These are phyloP conservation scores for Nephrotoma flavescens DNA, from an alignment of 2,888 invertebrate species.

Conservation along the genomic window DNA sequence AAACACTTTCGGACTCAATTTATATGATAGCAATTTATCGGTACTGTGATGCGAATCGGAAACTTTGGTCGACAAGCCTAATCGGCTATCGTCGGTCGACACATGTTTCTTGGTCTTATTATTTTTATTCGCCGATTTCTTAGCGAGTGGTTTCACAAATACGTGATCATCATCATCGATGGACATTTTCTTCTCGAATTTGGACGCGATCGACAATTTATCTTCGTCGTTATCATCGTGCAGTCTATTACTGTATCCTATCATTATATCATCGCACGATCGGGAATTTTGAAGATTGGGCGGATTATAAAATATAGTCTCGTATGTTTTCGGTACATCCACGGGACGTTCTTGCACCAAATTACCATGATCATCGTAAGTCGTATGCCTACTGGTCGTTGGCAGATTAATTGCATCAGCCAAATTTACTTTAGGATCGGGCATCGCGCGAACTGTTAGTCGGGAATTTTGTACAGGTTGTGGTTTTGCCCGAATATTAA, in stretches of 20 bases:
- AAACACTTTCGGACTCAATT: constrained; percentile 52
- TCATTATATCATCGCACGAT: constrained; percentile 42
- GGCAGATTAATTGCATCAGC: constrained; percentile 8
- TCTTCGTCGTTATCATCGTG: not conserved
- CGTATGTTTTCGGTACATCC: constrained; percentile 26
- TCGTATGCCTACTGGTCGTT: not conserved
- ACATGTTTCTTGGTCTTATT: constrained; percentile 13
- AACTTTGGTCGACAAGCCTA: not conserved
- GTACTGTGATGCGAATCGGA: constrained; percentile 8
- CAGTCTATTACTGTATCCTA: not conserved
- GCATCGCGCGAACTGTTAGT: constrained; percentile 51
- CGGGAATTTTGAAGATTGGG: constrained; percentile 26
- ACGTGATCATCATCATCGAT: constrained; percentile 28
- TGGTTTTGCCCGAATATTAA: constrained; percentile 8
- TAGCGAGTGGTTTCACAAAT: constrained; percentile 17
- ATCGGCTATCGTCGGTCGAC: not conserved
- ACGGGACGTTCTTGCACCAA: constrained; percentile 23
- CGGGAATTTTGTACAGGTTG: constrained; percentile 17
- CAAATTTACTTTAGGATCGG: constrained; percentile 35
- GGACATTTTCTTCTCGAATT: constrained; percentile 13
- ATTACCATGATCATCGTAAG: constrained; percentile 6
- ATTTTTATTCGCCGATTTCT: constrained; percentile 9
- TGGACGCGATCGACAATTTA: not conserved
- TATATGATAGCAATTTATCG: constrained; percentile 31
- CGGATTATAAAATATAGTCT: constrained; percentile 33